Evolutionary conservation across 2,888 invertebrate genomes (phyloP), one percentile per base, ranked within the genome.

Genomic region (Sipunculus nudus): DNA sequence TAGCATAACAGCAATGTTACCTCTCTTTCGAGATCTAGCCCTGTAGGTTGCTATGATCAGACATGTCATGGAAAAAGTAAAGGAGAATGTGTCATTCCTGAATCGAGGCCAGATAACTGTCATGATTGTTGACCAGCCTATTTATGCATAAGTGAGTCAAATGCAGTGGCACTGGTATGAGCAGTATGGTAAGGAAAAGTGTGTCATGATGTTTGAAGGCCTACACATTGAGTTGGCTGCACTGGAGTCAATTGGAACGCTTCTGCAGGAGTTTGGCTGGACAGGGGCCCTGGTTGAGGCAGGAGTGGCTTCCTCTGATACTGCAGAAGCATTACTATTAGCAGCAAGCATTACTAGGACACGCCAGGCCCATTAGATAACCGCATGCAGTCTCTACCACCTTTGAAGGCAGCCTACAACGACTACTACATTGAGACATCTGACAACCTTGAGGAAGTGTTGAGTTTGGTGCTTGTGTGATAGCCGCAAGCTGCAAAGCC

Each of bases 221-320:
- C 61, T 78, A 35, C 76, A 78, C 57, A 75, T 71, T 48, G 76
- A 78, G 50, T 72, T 75, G 67, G 72, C 74, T 13, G 58, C 66
- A 19, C 54, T 74, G 55, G 71, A 63, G 47, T 59, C 67, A 2
- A 31, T 76, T 19, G 76, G 75, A 10, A 55, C 59, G 40, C 57
- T 63, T 41, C 55, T 77, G 5, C 41, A 71, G 25, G 71, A 59
- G 26, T 72, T 69, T 62, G 77, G 75, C 3, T 68, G 66, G 70
- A 65, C 64, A 41, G 39, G 48, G 13, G 62, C 60, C 31, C 49
- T 71, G 3, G 62, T 63, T 6, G 59, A 66, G 38, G 66, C 70
- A 45, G 62, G 53, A 23, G 49, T 72, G 29, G 65, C 72, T n/a
- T 47, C 70, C 10, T 23, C 68, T 43, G 75, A 75, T 1, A 64